Evolutionary conservation across 2,797 vertebrate genomes (phyloP).

Genomic region (Anguilla pacifica): DNA sequence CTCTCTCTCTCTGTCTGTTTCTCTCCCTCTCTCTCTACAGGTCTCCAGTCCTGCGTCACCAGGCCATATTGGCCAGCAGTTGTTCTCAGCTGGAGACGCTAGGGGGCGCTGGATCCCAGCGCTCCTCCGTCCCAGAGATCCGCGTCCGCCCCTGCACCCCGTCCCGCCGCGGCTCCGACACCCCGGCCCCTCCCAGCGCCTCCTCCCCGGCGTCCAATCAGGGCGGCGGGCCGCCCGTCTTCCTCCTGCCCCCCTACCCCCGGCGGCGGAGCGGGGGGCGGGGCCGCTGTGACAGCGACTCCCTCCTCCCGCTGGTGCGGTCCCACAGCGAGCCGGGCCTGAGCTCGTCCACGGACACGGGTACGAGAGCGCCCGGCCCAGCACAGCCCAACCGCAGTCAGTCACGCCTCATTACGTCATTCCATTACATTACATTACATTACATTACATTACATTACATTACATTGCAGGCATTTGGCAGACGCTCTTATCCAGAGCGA

Average conservation of each 20-base stretch:
- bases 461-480: too few relatives aligned
- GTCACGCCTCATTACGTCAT: background rate
- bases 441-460: too few relatives aligned
- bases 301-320: slow-evolving; percentile 72
- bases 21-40: slow-evolving; percentile 46
- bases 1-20: background rate
- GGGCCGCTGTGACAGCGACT: slow-evolving; percentile 54
- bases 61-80: slow-evolving; percentile 81
- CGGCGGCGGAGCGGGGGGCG: slow-evolving; percentile 46
- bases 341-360: slow-evolving; percentile 65
- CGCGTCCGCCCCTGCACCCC: slow-evolving; percentile 54
- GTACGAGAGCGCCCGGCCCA: slow-evolving; percentile 53
- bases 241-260: slow-evolving; percentile 58
- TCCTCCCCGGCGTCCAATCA: slow-evolving; percentile 43
- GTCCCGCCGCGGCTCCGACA: slow-evolving; percentile 49
- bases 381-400: background rate
- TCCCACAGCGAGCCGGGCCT: slow-evolving; percentile 92
- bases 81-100: slow-evolving; percentile 87
- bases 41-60: slow-evolving; percentile 72
- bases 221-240: slow-evolving; percentile 47
- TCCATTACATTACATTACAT: too few relatives aligned
- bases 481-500: too few relatives aligned
- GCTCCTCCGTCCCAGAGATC: slow-evolving; percentile 62
- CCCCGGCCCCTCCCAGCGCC: slow-evolving; percentile 43
- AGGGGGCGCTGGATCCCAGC: slow-evolving; percentile 61